Conservation (phyloP, 2,888 invertebrate genomes). For the Arctia plantaginis region DNA sequence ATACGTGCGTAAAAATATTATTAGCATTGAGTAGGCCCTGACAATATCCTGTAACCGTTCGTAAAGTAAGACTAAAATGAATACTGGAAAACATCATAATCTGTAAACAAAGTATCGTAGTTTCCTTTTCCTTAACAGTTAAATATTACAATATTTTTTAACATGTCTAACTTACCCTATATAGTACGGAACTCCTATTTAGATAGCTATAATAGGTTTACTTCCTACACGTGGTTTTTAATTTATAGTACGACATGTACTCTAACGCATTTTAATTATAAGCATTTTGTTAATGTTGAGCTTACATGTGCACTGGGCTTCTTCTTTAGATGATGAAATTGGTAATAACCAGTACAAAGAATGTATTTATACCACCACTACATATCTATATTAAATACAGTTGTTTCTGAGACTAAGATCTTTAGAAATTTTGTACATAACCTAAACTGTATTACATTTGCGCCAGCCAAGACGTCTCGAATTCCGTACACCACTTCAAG, state of each 20-base stretch:
- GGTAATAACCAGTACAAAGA: background rate
- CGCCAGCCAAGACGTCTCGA: slow-evolving; percentile 34
- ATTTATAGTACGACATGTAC: background rate
- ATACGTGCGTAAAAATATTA: too few relatives aligned
- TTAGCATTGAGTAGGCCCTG: too few relatives aligned
- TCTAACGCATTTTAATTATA: background rate
- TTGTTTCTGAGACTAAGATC: background rate
- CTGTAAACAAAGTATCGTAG: too few relatives aligned
- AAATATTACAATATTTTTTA: too few relatives aligned
- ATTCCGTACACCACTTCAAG: slow-evolving; percentile 41
- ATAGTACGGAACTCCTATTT: background rate
- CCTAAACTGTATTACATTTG: slow-evolving; percentile 32
- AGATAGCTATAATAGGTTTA: background rate
- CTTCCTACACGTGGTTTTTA: background rate
- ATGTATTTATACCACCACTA: background rate
- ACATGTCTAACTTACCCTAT: too few relatives aligned
- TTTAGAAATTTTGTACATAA: slow-evolving; percentile 24
- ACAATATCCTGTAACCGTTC: too few relatives aligned
- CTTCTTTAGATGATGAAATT: background rate
- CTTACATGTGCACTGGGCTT: background rate
- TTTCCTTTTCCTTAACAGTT: too few relatives aligned
- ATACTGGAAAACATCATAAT: too few relatives aligned
- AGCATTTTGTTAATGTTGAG: background rate
- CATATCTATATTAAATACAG: background rate
- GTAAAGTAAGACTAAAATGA: too few relatives aligned